These are phyloP conservation scores for Zoanthus solanderi DNA, from an alignment of 92 coral and sea anemone genomes.

Conservation along the genomic window DNA sequence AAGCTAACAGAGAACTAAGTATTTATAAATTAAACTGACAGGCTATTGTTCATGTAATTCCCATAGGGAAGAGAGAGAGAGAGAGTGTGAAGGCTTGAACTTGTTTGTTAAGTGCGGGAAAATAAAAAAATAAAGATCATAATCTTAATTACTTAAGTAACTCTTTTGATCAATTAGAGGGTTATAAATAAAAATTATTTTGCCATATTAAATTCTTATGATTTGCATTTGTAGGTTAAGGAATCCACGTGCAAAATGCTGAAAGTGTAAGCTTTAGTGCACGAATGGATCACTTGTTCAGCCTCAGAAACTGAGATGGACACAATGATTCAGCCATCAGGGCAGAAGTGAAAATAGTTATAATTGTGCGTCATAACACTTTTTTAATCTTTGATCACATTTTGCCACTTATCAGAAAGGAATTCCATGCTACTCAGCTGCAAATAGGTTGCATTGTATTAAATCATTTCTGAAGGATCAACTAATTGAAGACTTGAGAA, in stretches of 20 bases:
- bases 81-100: too few species aligned
- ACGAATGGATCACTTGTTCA: constrained; percentile 40
- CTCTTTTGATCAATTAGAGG: neutral
- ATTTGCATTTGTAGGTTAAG: neutral
- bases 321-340: constrained; percentile 36
- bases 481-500: constrained; percentile 41
- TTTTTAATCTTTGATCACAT: constrained; percentile 66
- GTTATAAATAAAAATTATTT: neutral
- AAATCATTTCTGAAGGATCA: constrained; percentile 9
- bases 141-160: too few species aligned
- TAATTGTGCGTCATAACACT: constrained; percentile 61
- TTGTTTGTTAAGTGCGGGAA: too few species aligned
- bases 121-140: too few species aligned
- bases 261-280: neutral
- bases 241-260: constrained; percentile 1
- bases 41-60: too few species aligned
- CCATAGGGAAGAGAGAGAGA: too few species aligned
- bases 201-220: neutral
- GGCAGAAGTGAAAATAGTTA: constrained; percentile 63
- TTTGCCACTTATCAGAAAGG: constrained; percentile 50
- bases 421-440: constrained; percentile 44
- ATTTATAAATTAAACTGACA: too few species aligned
- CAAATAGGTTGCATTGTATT: too few species aligned
- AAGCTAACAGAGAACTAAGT: too few species aligned
- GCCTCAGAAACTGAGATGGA: constrained; percentile 45